Conservation (phyloP, 2,797 vertebrate genomes). For the Manis crassicaudata region DNA sequence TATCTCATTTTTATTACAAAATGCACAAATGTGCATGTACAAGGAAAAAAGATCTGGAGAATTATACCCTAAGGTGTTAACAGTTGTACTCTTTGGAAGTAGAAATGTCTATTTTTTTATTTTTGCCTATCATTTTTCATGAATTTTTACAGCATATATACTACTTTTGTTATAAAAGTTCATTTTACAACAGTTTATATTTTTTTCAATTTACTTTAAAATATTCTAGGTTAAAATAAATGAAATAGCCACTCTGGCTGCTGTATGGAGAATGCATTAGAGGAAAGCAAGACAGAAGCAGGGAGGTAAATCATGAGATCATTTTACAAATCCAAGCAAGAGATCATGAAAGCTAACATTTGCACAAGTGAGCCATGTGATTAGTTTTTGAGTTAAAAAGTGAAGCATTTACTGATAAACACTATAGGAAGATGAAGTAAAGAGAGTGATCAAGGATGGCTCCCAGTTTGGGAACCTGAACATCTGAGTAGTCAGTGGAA, state of each 20-base stretch:
- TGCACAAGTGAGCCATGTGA: not conserved
- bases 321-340: conserved; percentile 16
- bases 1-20: conserved; percentile 22
- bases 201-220: not conserved
- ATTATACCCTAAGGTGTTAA: not conserved
- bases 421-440: not conserved
- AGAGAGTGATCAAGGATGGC: not conserved
- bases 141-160: not conserved
- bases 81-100: not conserved
- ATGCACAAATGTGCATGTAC: not conserved
- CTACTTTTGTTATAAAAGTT: not conserved
- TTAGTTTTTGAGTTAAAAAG: not conserved
- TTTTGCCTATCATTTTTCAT: not conserved
- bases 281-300: not conserved
- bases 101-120: not conserved
- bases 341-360: not conserved
- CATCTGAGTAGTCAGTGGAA: not conserved
- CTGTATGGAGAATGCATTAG: not conserved
- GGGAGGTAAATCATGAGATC: not conserved
- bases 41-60: not conserved
- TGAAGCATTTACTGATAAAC: not conserved
- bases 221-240: conserved; percentile 11
- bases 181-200: not conserved
- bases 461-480: not conserved
- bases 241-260: not conserved